Conservation (phyloP, 2,888 invertebrate species). For the Eristalis intricaria region DNA sequence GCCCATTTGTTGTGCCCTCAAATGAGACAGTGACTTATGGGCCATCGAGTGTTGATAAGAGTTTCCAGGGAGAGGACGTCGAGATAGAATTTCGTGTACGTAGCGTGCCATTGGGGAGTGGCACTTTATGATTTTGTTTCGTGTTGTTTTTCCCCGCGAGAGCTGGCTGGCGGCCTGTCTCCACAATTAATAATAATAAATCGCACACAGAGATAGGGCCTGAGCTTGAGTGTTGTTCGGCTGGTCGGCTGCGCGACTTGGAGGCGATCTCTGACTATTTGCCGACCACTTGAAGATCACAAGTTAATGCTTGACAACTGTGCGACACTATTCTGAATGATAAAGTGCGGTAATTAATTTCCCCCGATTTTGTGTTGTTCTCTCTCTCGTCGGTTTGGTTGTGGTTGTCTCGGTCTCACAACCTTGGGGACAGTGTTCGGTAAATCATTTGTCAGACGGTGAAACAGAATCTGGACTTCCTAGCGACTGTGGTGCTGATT, state of each 20-base stretch:
- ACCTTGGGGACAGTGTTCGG: conserved; percentile 46
- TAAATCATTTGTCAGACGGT: conserved; percentile 39
- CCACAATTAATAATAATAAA: conserved; percentile 67
- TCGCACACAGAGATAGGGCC: conserved; percentile 40
- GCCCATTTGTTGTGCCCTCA: conserved; percentile 65
- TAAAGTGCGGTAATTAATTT: conserved; percentile 45
- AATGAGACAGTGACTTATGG: conserved; percentile 72
- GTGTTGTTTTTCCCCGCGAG: conserved; percentile 4
- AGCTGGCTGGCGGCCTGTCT: neutral
- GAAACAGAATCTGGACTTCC: conserved; percentile 33
- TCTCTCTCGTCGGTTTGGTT: neutral
- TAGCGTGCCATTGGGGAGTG: conserved; percentile 53
- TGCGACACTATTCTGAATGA: conserved; percentile 22
- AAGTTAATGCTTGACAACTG: conserved; percentile 44
- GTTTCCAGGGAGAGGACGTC: conserved; percentile 29
- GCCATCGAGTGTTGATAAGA: conserved; percentile 66
- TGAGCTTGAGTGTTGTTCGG: neutral
- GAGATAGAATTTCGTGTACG: conserved; percentile 65
- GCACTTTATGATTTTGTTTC: conserved; percentile 35
- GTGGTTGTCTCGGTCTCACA: neutral
- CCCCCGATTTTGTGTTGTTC: neutral
- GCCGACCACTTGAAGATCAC: conserved; percentile 54
- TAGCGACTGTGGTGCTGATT: conserved; percentile 32
- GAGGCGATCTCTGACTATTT: conserved; percentile 5
- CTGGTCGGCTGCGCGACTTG: neutral